These are phyloP conservation scores for Parnassius glacialis DNA, from an alignment of 2,888 invertebrate genomes.

Conservation along the genomic window DNA sequence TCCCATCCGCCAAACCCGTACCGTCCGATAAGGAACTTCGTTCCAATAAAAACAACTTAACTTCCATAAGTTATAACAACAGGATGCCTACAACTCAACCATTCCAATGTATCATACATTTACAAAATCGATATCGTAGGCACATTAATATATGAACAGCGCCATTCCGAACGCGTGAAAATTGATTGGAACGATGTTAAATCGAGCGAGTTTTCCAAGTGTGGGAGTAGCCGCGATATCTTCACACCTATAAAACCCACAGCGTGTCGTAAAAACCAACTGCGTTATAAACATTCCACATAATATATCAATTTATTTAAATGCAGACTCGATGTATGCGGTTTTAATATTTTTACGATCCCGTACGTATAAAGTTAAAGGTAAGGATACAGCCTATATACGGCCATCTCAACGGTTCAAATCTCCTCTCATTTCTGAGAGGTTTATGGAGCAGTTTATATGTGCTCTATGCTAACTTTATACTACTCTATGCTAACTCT, in stretches of 20 bases:
- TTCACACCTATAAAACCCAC: conserved; percentile 16
- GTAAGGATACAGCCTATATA: too few species aligned
- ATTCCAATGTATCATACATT: conserved; percentile 6
- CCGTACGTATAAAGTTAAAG: too few species aligned
- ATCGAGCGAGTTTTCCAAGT: conserved; percentile 8
- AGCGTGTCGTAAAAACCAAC: conserved; percentile 17
- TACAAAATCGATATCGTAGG: conserved; percentile 5
- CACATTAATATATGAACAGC: conserved; percentile 6
- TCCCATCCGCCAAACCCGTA: too few species aligned
- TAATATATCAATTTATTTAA: conserved; percentile 3
- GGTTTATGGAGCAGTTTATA: too few species aligned
- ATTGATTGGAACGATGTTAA: conserved; percentile 21
- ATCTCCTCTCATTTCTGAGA: too few species aligned
- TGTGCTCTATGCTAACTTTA: too few species aligned
- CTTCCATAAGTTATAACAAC: too few species aligned
- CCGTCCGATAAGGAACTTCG: too few species aligned
- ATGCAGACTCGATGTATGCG: neutral
- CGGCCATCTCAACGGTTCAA: too few species aligned
- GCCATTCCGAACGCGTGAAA: conserved; percentile 19
- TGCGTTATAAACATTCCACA: conserved; percentile 1
- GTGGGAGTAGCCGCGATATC: conserved; percentile 18
- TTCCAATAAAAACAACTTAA: too few species aligned
- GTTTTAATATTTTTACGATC: too few species aligned
- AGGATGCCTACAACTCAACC: neutral
- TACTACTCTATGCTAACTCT: too few species aligned